Base-by-base conservation (phyloP, 2,113 vertebrate genomes). In the Toxotes chatareus region DNA sequence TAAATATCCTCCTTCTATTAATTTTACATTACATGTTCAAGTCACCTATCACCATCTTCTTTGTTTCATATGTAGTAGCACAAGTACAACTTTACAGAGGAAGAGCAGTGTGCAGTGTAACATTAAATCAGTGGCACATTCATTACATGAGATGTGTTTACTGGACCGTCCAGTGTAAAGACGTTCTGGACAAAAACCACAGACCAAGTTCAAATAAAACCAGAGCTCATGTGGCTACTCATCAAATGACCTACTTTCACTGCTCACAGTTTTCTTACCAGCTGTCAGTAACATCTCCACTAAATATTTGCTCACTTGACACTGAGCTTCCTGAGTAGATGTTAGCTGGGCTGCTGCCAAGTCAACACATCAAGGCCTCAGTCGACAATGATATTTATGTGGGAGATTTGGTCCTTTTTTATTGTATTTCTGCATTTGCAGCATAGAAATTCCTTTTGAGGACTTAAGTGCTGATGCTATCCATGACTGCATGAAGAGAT, bases 241-340 rank as follows among this genome's bases (percentile, higher is more conserved):
- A 51, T 77, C 32, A 27, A 53, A 69, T 88, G 81, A 81, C 83
- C 89, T 85, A 80, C 67, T 86, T 88, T 55, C 71, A 60, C 23
- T 8, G 63, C 44, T 79, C 70, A 63, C 65, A 56, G 56, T 42
- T 32, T 74, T 63, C 75, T 65, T 13, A 47, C 55, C 80, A 79
- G 76, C 79, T 82, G 74, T 79, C 79, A 32, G 17, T 47, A 80
- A 79, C 59, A 55, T 66, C 69, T 75, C 78, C 34, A 32, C 66
- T 83, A 59, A 80, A 79, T 82, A 76, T 90, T 78, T 84, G 68
- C 76, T 79, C 44, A 83, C 64, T 76, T 59, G 68, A 75, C 63
- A 64, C 59, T 47, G 36, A 83, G 59, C 57, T 85, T 84, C 73
- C 86, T 73, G 71, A 76, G 51, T 49, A 27, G 59, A 42, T 76